These are phyloP conservation scores for Harpalus rubripes DNA, from an alignment of 2,888 invertebrate genomes.

Conservation along the genomic window DNA sequence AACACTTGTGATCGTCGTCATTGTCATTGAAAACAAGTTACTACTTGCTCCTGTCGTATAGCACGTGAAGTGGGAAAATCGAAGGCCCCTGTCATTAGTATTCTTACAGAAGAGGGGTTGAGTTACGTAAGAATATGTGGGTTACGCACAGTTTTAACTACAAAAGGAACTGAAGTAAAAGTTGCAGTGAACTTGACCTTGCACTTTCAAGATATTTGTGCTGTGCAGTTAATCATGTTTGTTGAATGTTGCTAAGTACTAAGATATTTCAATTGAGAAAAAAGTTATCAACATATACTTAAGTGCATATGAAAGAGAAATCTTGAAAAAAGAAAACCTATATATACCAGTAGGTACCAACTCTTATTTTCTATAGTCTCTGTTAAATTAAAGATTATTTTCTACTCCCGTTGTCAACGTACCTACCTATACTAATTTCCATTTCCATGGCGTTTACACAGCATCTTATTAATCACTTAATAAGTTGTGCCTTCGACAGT, in stretches of 20 bases:
- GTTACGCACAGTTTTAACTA: neutral
- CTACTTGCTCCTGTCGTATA: neutral
- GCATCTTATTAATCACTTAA: no score
- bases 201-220: slow-evolving; percentile 33
- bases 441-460: no score
- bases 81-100: slow-evolving; percentile 32
- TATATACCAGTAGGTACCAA: no score
- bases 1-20: slow-evolving; percentile 36
- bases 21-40: slow-evolving; percentile 56
- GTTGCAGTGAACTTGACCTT: slow-evolving; percentile 43
- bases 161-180: slow-evolving; percentile 35
- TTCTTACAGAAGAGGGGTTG: neutral
- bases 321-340: no score
- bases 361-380: no score
- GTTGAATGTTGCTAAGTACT: neutral
- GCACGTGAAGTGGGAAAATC: slow-evolving; percentile 7
- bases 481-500: no score
- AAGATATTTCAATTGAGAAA: neutral
- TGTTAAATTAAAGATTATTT: no score
- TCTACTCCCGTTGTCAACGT: no score
- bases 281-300: neutral
- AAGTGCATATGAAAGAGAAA: neutral
- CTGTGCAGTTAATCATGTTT: slow-evolving; percentile 25
- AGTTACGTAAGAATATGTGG: slow-evolving; percentile 14
- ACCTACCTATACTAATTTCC: no score